Evolutionary conservation across 1,140 invertebrate species (phyloP), one percentile per base, ranked within the genome.

Genomic region (Drosophila orosa): DNA sequence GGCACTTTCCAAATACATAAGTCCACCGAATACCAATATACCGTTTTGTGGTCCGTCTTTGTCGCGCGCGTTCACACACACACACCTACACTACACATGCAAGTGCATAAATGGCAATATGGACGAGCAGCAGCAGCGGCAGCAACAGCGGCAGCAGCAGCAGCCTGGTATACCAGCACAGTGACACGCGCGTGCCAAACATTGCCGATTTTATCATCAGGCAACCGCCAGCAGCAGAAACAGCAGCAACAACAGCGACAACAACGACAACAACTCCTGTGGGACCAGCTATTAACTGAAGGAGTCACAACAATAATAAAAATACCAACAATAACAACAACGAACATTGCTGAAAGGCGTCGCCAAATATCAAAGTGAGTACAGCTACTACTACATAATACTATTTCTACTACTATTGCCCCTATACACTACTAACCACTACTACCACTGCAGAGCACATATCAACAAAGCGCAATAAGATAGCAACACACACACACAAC

Each of bases 71-170:
- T 19, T 55, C 27, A 60, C 47, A 54, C 56, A 61, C 25, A 62
- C 31, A 71, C 44, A 35, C 17, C 35, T 40, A 47, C 19, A 40
- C 12, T 15, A 62, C 77, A 74, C 77, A 84, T 85, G 78, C 78
- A 71, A 59, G 77, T 78, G 78, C 79, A 82, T 87, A 67, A 86
- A 78, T 85, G 83, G 83, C 81, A 81, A 78, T 82, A 86, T 87
- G 83, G 73, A 76, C 78, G 69, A 87, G 71, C 69, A 86, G 78
- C 75, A 68, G 47, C 77, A 48, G 42, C 47, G 78, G 69, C 68
- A 80, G 63, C 80, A 74, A 61, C 69, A 86, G 60, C 79, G 66
- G 33, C 77, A 68, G 58, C 78, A 78, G 72, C 78, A 81, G 77
- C 74, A 74, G 60, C 52, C 39, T 74, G 65, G 61, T 67, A 54